A percentile compares a stretch with the other conserved stretches of the same genome.
These are phyloP conservation scores for Flexamia atlantica DNA, from an alignment of 2,888 invertebrate genomes.

Conservation along the genomic window DNA sequence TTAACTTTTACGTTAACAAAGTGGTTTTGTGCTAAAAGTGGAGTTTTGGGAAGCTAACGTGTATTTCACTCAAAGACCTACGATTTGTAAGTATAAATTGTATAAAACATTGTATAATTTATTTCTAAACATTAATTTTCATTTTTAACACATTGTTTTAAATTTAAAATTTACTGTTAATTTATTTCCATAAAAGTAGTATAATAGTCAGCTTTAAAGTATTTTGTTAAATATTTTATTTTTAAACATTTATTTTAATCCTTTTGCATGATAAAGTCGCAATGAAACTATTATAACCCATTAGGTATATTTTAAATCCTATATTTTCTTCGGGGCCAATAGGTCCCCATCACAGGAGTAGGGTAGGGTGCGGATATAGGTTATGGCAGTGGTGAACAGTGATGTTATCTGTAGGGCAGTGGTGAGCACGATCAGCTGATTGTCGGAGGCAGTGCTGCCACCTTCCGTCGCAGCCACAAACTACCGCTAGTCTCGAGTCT, in stretches of 20 bases:
- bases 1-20: constrained; percentile 22
- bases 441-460: not conserved
- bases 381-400: constrained; percentile 41
- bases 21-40: constrained; percentile 46
- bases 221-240: not conserved
- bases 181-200: not conserved
- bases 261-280: not conserved
- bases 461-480: not conserved
- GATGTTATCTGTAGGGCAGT: constrained; percentile 56
- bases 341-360: not conserved
- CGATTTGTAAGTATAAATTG: constrained; percentile 52
- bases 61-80: constrained; percentile 15
- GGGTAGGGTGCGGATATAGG: constrained; percentile 49
- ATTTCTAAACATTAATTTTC: not conserved
- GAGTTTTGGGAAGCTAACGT: constrained; percentile 44
- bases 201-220: not conserved
- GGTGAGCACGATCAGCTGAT: constrained; percentile 26
- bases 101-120: not conserved
- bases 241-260: not conserved
- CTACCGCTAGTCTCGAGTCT: constrained; percentile 35
- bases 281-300: not conserved
- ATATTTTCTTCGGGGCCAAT: not conserved
- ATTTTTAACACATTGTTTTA: not conserved
- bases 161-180: not conserved
- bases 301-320: not conserved